Evolutionary conservation across 2,888 invertebrate species (phyloP).

Genomic region (Drosophila kambysellisi): DNA sequence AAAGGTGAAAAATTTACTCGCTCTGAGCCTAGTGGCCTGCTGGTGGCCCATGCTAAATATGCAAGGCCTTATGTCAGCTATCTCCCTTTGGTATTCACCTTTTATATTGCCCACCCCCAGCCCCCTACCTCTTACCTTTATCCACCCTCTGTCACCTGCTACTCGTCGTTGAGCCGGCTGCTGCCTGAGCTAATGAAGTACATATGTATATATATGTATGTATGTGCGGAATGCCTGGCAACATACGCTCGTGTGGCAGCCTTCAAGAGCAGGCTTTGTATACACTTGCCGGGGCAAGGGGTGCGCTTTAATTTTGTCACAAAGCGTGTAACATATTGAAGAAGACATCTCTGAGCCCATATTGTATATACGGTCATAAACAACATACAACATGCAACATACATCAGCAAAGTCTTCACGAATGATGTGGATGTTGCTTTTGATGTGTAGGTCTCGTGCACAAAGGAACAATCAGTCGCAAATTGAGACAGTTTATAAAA

Average conservation of each 20-base stretch:
- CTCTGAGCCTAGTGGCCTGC: slow-evolving; percentile 22
- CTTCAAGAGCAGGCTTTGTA: slow-evolving; percentile 57
- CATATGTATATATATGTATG: slow-evolving; percentile 20
- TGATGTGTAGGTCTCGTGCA: neutral
- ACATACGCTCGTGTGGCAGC: slow-evolving; percentile 45
- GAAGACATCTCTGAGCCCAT: neutral
- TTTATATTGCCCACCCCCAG: neutral
- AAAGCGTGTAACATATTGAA: neutral
- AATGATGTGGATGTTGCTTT: neutral
- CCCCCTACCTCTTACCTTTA: too few species aligned
- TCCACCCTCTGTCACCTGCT: neutral
- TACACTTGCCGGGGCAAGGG: neutral
- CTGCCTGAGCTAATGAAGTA: slow-evolving; percentile 72
- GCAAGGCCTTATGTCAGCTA: slow-evolving; percentile 43
- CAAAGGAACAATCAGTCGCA: slow-evolving; percentile 1
- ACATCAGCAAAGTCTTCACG: neutral
- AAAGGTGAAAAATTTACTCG: slow-evolving; percentile 20
- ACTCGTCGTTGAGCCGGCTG: slow-evolving; percentile 37
- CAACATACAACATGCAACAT: neutral
- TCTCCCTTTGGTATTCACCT: slow-evolving; percentile 35
- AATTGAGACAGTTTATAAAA: neutral
- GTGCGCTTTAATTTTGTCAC: neutral
- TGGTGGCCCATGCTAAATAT: slow-evolving; percentile 13
- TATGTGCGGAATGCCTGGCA: slow-evolving; percentile 1
- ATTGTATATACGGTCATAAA: neutral